Conservation (phyloP, 2,888 invertebrate species). For the Loripinus fragilis region DNA sequence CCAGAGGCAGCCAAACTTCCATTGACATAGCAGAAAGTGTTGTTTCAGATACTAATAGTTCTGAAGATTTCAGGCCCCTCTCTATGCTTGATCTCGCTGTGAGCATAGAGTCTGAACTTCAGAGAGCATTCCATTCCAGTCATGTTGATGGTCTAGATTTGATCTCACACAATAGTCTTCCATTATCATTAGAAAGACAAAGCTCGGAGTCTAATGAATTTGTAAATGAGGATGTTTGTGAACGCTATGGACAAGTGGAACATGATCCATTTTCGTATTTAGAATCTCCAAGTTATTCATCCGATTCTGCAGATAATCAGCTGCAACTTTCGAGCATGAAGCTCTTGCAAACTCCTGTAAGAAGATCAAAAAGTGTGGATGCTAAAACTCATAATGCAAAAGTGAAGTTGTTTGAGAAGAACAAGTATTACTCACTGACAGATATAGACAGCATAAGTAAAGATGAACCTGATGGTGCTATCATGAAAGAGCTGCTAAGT, state of each 20-base stretch:
- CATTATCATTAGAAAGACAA: constrained; percentile 33
- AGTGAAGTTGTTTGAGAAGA: constrained; percentile 45
- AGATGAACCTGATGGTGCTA: constrained; percentile 14
- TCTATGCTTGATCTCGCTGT: constrained; percentile 77
- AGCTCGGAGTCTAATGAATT: constrained; percentile 34
- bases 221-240: constrained; percentile 40
- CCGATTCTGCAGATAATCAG: constrained; percentile 33
- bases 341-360: constrained; percentile 38
- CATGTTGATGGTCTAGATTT: constrained; percentile 39
- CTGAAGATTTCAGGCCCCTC: constrained; percentile 71
- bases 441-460: constrained; percentile 45
- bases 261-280: constrained; percentile 22
- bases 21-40: not conserved
- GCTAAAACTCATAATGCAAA: constrained; percentile 25
- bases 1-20: not conserved
- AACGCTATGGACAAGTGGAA: constrained; percentile 23
- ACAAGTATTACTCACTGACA: constrained; percentile 49
- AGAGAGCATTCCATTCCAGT: constrained; percentile 64
- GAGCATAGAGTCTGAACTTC: constrained; percentile 77
- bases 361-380: constrained; percentile 51
- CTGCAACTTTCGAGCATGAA: constrained; percentile 20
- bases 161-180: constrained; percentile 45
- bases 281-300: constrained; percentile 22
- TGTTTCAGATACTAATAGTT: constrained; percentile 30
- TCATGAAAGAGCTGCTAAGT: not conserved